phyloP scores from a whole-genome alignment of 2,888 invertebrate genomes.

The Miltochrista miniata region DNA sequence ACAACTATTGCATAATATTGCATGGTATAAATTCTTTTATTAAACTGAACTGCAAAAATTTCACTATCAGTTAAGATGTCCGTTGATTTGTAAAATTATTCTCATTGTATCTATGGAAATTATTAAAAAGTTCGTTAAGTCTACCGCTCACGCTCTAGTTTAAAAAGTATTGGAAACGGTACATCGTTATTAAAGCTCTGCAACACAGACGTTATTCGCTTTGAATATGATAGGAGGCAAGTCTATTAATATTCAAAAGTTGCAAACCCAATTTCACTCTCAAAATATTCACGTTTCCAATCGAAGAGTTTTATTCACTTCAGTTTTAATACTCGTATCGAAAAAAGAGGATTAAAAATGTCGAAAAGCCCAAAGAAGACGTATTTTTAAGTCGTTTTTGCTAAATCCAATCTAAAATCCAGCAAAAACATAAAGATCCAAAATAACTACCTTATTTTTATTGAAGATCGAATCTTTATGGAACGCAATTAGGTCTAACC shows the following conservation, averaged over 20 bases:
- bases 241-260: conserved; percentile 17
- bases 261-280: conserved; percentile 6
- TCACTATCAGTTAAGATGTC: too few relatives aligned
- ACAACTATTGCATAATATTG: too few relatives aligned
- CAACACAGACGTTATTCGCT: background rate
- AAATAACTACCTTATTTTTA: conserved; percentile 2
- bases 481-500: conserved; percentile 23
- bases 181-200: background rate
- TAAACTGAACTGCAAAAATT: too few relatives aligned
- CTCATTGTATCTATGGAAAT: too few relatives aligned
- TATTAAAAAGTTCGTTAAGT: too few relatives aligned
- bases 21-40: too few relatives aligned
- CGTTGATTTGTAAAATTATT: too few relatives aligned
- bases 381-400: background rate
- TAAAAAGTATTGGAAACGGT: too few relatives aligned
- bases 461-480: conserved; percentile 10
- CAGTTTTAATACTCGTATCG: background rate
- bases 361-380: background rate
- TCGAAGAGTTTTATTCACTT: background rate
- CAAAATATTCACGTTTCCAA: conserved; percentile 7
- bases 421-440: background rate
- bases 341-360: conserved; percentile 2
- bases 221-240: conserved; percentile 2
- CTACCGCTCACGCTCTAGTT: too few relatives aligned
- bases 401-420: background rate